Percentiles rank a stretch among this genome's conserved stretches.
phyloP scores from a whole-genome alignment of 2,797 vertebrate genomes.

The Molossus molossus region DNA sequence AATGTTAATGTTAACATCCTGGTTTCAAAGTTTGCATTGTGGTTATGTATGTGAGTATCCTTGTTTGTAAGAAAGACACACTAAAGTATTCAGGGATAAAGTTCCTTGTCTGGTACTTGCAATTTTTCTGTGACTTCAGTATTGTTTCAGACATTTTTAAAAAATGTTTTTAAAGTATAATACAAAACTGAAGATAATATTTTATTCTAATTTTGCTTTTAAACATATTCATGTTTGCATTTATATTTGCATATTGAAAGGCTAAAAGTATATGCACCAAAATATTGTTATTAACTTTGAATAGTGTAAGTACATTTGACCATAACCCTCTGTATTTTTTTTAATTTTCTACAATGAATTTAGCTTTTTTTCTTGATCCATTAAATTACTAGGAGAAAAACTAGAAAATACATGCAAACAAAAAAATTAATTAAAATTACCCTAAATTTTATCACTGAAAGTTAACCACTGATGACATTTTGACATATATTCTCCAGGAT shows the following conservation, averaged over 20 bases:
- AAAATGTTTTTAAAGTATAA: neutral
- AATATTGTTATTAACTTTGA: neutral
- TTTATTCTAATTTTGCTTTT: neutral
- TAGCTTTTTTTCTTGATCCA: neutral
- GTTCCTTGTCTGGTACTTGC: neutral
- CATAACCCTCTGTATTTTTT: neutral
- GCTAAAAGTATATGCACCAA: neutral
- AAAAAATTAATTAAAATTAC: slow-evolving; percentile 11
- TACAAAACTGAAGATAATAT: neutral
- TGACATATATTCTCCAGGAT: neutral
- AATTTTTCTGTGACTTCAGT: neutral
- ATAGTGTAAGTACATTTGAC: neutral
- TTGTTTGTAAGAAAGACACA: neutral
- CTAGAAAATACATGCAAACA: neutral
- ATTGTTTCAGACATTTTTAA: slow-evolving; percentile 13
- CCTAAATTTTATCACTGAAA: neutral
- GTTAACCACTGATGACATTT: neutral
- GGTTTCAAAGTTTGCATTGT: neutral
- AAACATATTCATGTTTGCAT: neutral
- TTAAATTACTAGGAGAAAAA: neutral
- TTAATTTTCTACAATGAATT: neutral
- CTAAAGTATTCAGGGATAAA: neutral
- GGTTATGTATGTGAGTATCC: neutral
- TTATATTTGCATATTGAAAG: neutral
- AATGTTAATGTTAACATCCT: neutral